A percentile compares a stretch with the other conserved stretches of the same genome.
These are phyloP conservation scores for Andrena minutula DNA, from an alignment of 2,888 invertebrate species.

Conservation along the genomic window DNA sequence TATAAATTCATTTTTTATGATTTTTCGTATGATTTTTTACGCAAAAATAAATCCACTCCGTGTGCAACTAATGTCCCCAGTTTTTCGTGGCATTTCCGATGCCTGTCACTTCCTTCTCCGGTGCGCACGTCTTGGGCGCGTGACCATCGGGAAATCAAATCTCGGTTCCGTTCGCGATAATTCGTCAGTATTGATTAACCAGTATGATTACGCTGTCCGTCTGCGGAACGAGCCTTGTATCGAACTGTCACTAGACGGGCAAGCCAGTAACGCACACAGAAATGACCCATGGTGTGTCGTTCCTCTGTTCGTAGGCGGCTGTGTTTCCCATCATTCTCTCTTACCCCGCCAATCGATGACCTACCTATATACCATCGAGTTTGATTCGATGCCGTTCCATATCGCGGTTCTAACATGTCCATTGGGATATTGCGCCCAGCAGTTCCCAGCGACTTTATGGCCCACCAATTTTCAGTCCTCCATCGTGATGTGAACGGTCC, in stretches of 20 bases:
- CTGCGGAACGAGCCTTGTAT: constrained; percentile 30
- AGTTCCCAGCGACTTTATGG: constrained; percentile 19
- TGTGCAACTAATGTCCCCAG: not conserved
- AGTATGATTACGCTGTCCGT: constrained; percentile 56
- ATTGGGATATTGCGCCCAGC: constrained; percentile 32
- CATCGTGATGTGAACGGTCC: not conserved
- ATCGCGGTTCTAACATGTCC: constrained; percentile 38
- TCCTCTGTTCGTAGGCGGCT: constrained; percentile 19
- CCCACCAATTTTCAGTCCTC: constrained; percentile 33
- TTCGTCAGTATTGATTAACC: constrained; percentile 70
- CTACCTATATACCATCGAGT: constrained; percentile 9
- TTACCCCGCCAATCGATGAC: constrained; percentile 19
- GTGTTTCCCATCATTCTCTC: constrained; percentile 29
- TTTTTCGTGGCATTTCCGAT: constrained; percentile 8
- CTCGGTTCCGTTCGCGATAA: constrained; percentile 54
- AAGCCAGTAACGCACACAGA: constrained; percentile 2
- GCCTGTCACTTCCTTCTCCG: constrained; percentile 26
- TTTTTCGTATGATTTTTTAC: no score
- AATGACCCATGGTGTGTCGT: constrained; percentile 22
- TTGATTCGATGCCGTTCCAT: constrained; percentile 40
- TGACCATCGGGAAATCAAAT: constrained; percentile 57
- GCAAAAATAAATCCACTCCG: not conserved
- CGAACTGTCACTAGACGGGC: constrained; percentile 12
- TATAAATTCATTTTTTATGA: no score
- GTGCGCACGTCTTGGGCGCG: constrained; percentile 13